Evolutionary conservation across 2,888 invertebrate genomes (phyloP), one percentile per base, ranked within the genome.

Genomic region (Cantharis rustica): DNA sequence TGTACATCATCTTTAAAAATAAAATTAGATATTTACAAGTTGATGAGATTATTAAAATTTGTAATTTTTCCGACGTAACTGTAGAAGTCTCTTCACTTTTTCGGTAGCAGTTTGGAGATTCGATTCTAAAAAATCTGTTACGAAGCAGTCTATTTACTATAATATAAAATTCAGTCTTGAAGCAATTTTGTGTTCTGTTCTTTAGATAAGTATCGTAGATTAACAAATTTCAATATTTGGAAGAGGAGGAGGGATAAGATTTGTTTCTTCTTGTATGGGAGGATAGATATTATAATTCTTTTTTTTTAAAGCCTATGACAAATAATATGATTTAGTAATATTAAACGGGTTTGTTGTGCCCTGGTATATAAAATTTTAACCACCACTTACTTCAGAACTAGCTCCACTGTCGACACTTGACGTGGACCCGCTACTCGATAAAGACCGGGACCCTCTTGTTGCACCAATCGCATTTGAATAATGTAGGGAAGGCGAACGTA

Each of bases 391-490:
- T 84, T 87, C 88, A 69, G 87, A 87, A 81, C 87, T 87, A 70
- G 84, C 86, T 17, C 84, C 87, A 79, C 87, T 87, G 71, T 87
- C 87, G 5, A 85, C 84, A 77, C 87, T 88, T 16, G 86, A 86
- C 15, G 87, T 87, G 4, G 87, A 87, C 62, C 87, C 88, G 20
- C 87, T 86, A 76, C 88, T 88, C 10, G 87, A 87, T 15, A 84
- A 79, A 20, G 87, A 87, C 16, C 88, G 82, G 11, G 86, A 84
- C 9, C 85, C 83, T 69, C 86, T 82, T 27, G 75, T 72, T 17
- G 80, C 69, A 64, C 77, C 78, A 63, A 81, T 75, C 68, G 80
- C 75, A 64, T 78, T 69, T 64, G 81, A 79, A 47, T 80, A 79
- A 10, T 80, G 81, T 68, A 81, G 75, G 26, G 81, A 79, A 9